These are phyloP conservation scores for Orchesella cincta DNA, from an alignment of 1,140 invertebrate species.

Conservation along the genomic window DNA sequence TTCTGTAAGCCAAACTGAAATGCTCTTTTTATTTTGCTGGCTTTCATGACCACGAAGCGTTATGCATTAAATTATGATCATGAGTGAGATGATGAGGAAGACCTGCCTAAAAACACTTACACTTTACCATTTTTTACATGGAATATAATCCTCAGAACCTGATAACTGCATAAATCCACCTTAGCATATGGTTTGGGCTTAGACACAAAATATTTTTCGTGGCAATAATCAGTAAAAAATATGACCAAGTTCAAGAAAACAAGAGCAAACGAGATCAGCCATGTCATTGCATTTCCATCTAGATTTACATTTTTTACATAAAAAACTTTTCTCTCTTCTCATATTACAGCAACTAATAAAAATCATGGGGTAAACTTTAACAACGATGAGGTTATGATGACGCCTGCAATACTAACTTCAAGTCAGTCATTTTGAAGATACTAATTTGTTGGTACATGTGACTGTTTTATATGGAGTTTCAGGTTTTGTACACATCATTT, in stretches of 20 bases:
- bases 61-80: conserved; percentile 18
- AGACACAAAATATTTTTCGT: not conserved
- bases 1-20: not conserved
- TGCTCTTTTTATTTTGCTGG: not conserved
- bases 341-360: not conserved
- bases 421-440: no score
- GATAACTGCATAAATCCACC: not conserved
- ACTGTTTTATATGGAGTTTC: no score
- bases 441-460: no score
- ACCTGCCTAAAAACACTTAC: no score
- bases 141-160: no score
- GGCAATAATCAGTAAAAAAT: not conserved
- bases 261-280: conserved; percentile 14
- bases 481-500: no score
- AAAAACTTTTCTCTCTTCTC: conserved; percentile 17
- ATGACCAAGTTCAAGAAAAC: not conserved
- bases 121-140: no score
- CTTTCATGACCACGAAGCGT: not conserved
- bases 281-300: not conserved
- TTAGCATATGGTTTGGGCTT: not conserved
- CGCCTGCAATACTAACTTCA: no score
- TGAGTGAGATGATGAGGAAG: no score
- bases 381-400: no score
- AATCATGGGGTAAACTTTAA: not conserved
- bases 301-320: no score